Evolutionary conservation across 2,797 vertebrate genomes (phyloP), one percentile per base, ranked within the genome.

Genomic region (Psittacula derbiana): DNA sequence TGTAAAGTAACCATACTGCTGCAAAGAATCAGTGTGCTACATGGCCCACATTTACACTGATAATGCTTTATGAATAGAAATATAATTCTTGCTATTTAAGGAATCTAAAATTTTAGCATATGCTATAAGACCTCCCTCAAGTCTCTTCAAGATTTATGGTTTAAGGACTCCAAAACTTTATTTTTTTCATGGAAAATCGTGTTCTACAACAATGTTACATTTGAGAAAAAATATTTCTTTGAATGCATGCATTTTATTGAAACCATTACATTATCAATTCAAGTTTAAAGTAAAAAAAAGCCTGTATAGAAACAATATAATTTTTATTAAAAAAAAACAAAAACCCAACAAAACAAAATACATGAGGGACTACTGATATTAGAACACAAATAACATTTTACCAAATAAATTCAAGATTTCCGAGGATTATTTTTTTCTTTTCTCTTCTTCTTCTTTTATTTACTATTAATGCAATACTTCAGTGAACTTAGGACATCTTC

Each of bases 21-120:
- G 94, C 92, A 92, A 97, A 95, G 73, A 92, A 92, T 96, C 92
- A 95, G 90, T 24, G 9, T 89, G 83, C 64, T 95, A 65, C 55
- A 71, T 53, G 65, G 81, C 64, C 60, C 69, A 78, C 88, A 95
- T 89, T 67, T 80, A 83, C n/a, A 73, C 50, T 79, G 72, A 72
- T 83, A 94, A 86, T 28, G 13, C 43, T 88, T 92, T 92, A 65
- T 72, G 85, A 95, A 93, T 40, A 92, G 71, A 80, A 93, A 31
- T 74, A 49, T 79, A 95, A 94, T 94, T 55, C 94, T 61, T 94
- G 58, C 71, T 90, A 87, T 91, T 86, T 49, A 81, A 64, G 66
- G 86, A 92, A 96, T 82, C 24, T 49, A 92, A 90, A 62, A 76
- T 66, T 73, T 89, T 80, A 94, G 58, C 55, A 80, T 50, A 43